Base-by-base conservation (phyloP, 2,888 invertebrate species). In the Stenoptilia bipunctidactyla region DNA sequence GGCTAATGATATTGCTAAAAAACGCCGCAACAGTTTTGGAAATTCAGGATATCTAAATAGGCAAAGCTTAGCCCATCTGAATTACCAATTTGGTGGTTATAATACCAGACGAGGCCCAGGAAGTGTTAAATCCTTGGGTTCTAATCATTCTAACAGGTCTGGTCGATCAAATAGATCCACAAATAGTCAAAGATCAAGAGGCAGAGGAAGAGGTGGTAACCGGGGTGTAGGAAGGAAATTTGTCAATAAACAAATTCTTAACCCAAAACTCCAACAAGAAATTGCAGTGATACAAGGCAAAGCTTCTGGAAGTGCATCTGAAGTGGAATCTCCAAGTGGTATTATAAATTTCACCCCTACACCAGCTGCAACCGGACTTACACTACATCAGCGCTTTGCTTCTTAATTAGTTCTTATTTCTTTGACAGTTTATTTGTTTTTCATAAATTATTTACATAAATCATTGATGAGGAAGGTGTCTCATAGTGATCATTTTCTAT, bases 271-370 rank as follows among this genome's bases (percentile, higher is more conserved):
- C 6, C 85, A 85, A 45, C 62, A 74, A 48, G 77, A 84, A 58
- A 85, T 85, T 45, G 84, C 85, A 40, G 69, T 61, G 40, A 65
- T 85, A 38, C 85, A 85, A 50, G 76, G 77, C 27, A 79, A 76
- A 55, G 52, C 55, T 13, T 65, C 56, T 50, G 65, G 63, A 5
- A 52, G 30, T 36, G 43, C 41, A 20, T 47, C 44, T 15, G 10
- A 48, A 1, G 37, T 48, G 12, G 47, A 38, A 38, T 67, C 68
- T 15, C 34, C 61, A 1, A 68, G 68, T 8, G 46, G 54, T 33
- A 71, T 70, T 35, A 56, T 76, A 4, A 74, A 71, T 46, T 76
- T 74, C 44, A 60, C 67, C 9, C 73, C 76, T 1, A 79, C 75
- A 13, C 82, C 84, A 15, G 64, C 72, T 27, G 61, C 72, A 20